Evolutionary conservation across 1,140 invertebrate genomes (phyloP).

Genomic region (Drosophila malerkotliana): DNA sequence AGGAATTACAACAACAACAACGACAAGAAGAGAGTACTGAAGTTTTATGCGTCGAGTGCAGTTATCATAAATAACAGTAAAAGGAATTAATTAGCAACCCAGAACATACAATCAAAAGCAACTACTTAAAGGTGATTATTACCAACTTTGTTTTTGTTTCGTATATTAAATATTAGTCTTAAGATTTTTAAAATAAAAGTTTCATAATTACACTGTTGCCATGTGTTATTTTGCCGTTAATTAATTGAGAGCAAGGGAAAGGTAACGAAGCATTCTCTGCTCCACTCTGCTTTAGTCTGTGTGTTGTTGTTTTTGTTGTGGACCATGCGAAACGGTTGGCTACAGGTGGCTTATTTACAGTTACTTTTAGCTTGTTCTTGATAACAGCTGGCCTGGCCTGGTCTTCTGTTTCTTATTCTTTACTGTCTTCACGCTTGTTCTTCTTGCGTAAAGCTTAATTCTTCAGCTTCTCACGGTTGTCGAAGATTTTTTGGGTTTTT

Average conservation of each 20-base stretch:
- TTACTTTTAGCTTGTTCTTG: conserved; percentile 40
- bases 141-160: not conserved
- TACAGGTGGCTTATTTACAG: conserved; percentile 58
- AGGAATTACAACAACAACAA: conserved; percentile 54
- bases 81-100: conserved; percentile 22
- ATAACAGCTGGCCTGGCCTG: conserved; percentile 43
- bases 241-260: not conserved
- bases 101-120: conserved; percentile 1
- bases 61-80: conserved; percentile 56
- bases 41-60: conserved; percentile 3
- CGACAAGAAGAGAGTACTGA: conserved; percentile 18
- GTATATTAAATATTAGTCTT: no score
- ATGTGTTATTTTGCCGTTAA: not conserved
- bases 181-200: not conserved
- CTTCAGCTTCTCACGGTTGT: conserved; percentile 25
- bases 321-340: conserved; percentile 49
- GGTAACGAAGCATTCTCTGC: conserved; percentile 6
- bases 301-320: conserved; percentile 30
- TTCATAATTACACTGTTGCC: conserved; percentile 22
- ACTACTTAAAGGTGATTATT: conserved; percentile 27
- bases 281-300: not conserved
- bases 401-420: conserved; percentile 4
- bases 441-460: conserved; percentile 18
- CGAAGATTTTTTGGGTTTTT: conserved; percentile 16
- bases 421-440: conserved; percentile 15